Percentiles rank a stretch among this genome's conserved stretches.
Evolutionary conservation across 2,113 vertebrate genomes (phyloP).

Genomic region (Crotalus helleri): DNA sequence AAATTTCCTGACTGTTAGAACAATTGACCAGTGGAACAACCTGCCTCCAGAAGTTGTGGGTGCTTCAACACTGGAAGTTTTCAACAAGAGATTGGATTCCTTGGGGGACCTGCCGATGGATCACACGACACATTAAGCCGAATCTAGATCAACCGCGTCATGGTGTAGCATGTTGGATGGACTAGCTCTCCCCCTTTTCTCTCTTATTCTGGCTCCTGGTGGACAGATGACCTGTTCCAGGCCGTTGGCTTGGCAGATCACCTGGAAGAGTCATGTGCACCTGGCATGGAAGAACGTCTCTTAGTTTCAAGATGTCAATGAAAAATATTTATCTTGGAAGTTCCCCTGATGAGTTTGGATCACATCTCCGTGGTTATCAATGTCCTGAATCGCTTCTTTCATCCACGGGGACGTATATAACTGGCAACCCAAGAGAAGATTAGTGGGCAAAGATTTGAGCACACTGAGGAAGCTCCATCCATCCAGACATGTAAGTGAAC

Average conservation of each 20-base stretch:
- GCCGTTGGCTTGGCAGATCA: neutral
- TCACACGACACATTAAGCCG: too few species aligned
- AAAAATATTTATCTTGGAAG: slow-evolving; percentile 53
- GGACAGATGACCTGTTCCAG: rapidly evolving
- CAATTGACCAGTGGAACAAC: too few species aligned
- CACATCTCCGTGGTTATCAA: slow-evolving; percentile 33
- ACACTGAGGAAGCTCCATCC: neutral
- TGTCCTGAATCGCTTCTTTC: slow-evolving; percentile 34
- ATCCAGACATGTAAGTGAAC: neutral
- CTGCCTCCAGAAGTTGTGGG: too few species aligned
- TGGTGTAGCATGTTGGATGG: neutral
- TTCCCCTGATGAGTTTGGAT: slow-evolving; percentile 13
- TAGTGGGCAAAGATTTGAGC: neutral
- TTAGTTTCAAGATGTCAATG: neutral
- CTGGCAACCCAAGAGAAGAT: slow-evolving; percentile 1
- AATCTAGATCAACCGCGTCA: neutral
- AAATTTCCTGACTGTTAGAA: too few species aligned
- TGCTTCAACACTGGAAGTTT: too few species aligned
- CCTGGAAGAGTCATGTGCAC: neutral
- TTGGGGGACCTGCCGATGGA: too few species aligned
- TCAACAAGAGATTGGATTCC: too few species aligned
- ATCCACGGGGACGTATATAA: slow-evolving; percentile 37
- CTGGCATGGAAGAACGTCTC: rapidly evolving
- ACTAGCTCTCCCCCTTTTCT: neutral
- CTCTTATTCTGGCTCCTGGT: rapidly evolving